Evolutionary conservation across 1,140 invertebrate species (phyloP), one percentile per base, ranked within the genome.

Genomic region (Cryptotermes secundus): DNA sequence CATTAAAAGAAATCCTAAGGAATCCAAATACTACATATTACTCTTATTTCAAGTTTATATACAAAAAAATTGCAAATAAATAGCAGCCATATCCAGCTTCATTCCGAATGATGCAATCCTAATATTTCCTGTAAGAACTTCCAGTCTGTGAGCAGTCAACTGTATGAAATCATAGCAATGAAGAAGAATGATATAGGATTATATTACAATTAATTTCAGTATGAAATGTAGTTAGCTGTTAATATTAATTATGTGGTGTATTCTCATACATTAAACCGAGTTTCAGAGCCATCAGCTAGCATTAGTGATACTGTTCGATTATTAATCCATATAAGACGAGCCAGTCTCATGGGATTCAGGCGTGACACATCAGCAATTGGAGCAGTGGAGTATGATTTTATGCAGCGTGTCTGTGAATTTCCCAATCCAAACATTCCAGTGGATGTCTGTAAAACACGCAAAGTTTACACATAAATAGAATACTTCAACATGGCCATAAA

Each of bases 321-420:
- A 86, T 96, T 97, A 45, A 97, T 96, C 97, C 97, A 99, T 9
- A 98, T 95, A 19, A 99, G 91, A 81, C 95, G 93, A 34, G 97
- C 97, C 86, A 97, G 91, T n/a, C 95, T 92, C 90, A 97, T 95
- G 4, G 96, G 96, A 91, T 97, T 97, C 45, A 96, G 90, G 2
- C 96, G 92, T 0, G 96, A 93, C 34, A 97, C 95, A 88, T 98
- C 97, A 42, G 96, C 95, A 87, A 98, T 95, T 0, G 97, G 97
- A 16, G 96, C 95, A 2, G 96, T 98, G 87, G 95, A 97, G 90
- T 97, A 98, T 53, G 97, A 97, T 89, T 98, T 98, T 45, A 98
- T 94, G 88, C 97, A 98, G 80, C 96, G 93, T 1, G 96, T 98
- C 89, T 97, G 97, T 3, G 96, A 95, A 87, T 97, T 96, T 3